Evolutionary conservation across 2,797 vertebrate genomes (phyloP), one percentile per base, ranked within the genome.

Genomic region (Bradypodion pumilum): DNA sequence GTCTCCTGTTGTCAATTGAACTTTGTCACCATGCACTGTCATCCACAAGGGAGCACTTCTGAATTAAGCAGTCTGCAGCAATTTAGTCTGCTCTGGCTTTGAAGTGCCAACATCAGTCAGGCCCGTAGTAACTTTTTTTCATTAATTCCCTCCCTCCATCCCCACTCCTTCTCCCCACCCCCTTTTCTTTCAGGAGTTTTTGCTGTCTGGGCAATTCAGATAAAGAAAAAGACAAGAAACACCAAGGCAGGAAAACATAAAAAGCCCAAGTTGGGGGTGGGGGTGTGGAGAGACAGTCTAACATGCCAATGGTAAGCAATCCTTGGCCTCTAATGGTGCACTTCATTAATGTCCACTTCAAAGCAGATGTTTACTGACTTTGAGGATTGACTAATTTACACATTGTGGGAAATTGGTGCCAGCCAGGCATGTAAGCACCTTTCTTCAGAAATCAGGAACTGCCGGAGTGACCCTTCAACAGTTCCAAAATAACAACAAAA

Each of bases 361-460:
- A 98, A 98, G 97, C 91, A 92, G 95, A 94, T 95, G 95, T 97
- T 97, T 97, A 98, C 96, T 97, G 97, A 98, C 97, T 98, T 96
- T 94, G 96, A 80, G 96, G 97, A 98, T 97, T 97, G 97, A 98
- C 98, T 98, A 97, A 98, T 99, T 98, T 98, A 98, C 98, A 98
- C 97, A 96, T 98, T 97, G 96, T 97, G 97, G 97, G 97, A 98
- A 98, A 98, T 98, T 97, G 97, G 97, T 98, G 96, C 97, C 97
- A 98, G 97, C 96, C 96, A 97, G 96, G 96, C 96, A 96, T 95
- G 96, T 96, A 96, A 97, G 96, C 95, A 95, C 95, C 95, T 96
- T 93, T 93, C 95, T 95, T 90, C 80, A 88, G 88, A 88, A 93
- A 93, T 81, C 86, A 83, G 93, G 91, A 94, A 96, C 93, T 96